Base-by-base conservation (phyloP, 2,113 vertebrate species). In the Miniopterus natalensis region DNA sequence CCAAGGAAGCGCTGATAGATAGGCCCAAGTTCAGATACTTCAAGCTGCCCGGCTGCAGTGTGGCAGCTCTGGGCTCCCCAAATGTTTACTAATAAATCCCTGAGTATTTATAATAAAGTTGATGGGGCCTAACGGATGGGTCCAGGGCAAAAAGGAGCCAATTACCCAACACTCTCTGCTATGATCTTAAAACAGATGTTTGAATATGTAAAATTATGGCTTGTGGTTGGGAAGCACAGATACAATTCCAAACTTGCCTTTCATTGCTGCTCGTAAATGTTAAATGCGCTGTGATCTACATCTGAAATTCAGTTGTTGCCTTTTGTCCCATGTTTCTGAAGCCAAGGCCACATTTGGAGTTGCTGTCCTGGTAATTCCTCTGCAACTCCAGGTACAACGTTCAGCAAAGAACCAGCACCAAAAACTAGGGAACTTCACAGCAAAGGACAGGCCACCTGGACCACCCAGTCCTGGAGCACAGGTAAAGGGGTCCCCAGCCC, bases 101-200 rank as follows among this genome's bases (percentile, higher is more conserved):
- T 66, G 75, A 94, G 96, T 95, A 95, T 98, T 98, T 96, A 97
- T 96, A 95, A 97, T 96, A 93, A 98, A 98, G 93, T 92, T 95
- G 96, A 98, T 97, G 92, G 84, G 84, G 96, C 94, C 96, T 98
- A 95, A 97, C 97, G 81, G 96, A 97, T 90, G 94, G 87, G 90
- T n/a, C 93, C 81, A 55, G 95, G 95, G 90, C 91, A 27, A 96
- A 71, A 90, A 83, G 91, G 84, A 98, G 77, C 51, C 96, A 97
- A 95, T 98, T 98, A 97, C 93, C 86, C 95, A 55, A 57, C 77
- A 88, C 88, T 71, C 89, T 95, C 94, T 31, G 96, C 97, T 95
- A 36, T 27, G 92, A 97, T 97, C 92, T 97, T 94, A 89, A 98
- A 98, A 78, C 98, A 98, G 98, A 98, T 98, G 98, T 97, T 98